Evolutionary conservation across 30 jellyfish, hydroid and myxozoan species (phyloP).

Genomic region (Pelagia noctiluca): DNA sequence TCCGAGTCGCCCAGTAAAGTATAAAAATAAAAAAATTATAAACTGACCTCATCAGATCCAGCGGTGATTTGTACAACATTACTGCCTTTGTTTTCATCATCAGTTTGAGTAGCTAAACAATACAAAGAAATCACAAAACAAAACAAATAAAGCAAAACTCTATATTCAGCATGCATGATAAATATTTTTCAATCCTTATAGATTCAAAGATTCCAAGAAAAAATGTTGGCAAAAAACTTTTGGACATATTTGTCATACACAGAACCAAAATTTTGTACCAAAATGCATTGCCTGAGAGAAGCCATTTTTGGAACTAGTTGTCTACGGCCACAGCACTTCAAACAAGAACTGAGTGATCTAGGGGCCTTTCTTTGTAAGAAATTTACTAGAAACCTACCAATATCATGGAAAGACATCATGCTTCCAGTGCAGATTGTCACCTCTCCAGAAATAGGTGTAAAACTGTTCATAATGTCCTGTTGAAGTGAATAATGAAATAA

Average conservation of each 20-base stretch:
- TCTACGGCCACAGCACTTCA: background rate
- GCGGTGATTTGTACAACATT: constrained; percentile 61
- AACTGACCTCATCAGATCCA: constrained; percentile 49
- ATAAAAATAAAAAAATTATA: too few relatives aligned
- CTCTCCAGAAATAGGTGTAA: constrained; percentile 52
- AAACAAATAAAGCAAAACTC: too few relatives aligned
- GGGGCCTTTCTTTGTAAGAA: background rate
- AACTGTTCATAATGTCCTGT: constrained; percentile 17
- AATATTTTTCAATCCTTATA: too few relatives aligned
- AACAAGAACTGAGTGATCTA: background rate
- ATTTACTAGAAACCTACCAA: background rate
- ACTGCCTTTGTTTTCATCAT: constrained; percentile 22
- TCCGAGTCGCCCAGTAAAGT: too few relatives aligned
- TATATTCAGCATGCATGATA: too few relatives aligned
- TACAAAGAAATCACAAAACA: background rate
- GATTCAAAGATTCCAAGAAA: too few relatives aligned
- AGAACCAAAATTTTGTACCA: too few relatives aligned
- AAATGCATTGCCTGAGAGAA: too few relatives aligned
- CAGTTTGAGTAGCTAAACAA: constrained; percentile 60
- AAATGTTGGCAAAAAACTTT: too few relatives aligned
- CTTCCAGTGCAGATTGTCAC: constrained; percentile 54
- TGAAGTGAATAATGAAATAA: too few relatives aligned
- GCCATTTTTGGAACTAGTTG: too few relatives aligned
- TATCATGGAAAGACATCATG: constrained; percentile 19
- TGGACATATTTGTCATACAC: too few relatives aligned